Percentiles rank a stretch among this genome's conserved stretches.
Conservation (phyloP, 2,797 vertebrate genomes). For the Acanthis flammea region DNA sequence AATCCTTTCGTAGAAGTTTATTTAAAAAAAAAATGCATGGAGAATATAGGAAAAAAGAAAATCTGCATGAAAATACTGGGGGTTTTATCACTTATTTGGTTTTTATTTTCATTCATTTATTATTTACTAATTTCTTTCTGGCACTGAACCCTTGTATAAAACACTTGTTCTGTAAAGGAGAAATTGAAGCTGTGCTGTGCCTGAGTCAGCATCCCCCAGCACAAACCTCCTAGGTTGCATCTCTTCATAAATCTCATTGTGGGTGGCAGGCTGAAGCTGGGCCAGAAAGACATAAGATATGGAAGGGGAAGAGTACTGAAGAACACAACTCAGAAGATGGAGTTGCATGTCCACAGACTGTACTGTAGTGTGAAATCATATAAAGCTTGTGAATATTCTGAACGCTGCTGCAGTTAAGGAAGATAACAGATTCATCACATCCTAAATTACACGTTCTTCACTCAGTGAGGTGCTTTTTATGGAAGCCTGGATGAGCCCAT, state of each 20-base stretch:
- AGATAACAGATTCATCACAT: neutral
- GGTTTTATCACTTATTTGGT: neutral
- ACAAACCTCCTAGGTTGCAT: neutral
- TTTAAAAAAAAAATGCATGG: neutral
- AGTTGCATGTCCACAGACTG: neutral
- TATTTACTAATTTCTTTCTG: neutral
- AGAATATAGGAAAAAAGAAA: neutral
- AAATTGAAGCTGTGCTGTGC: neutral
- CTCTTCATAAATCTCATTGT: neutral
- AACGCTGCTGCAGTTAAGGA: neutral
- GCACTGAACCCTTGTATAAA: neutral
- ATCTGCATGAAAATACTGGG: neutral
- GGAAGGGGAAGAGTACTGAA: neutral
- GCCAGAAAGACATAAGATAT: neutral
- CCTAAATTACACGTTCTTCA: neutral
- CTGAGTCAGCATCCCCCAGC: neutral
- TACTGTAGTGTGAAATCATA: neutral
- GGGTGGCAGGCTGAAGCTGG: neutral
- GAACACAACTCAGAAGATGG: neutral
- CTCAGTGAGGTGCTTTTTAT: neutral
- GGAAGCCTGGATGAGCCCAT: neutral
- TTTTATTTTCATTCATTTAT: neutral
- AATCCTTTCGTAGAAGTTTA: neutral
- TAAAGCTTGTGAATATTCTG: neutral
- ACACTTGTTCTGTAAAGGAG: neutral